Percentiles rank a stretch among this genome's conserved stretches.
phyloP scores from a whole-genome alignment of 2,888 invertebrate genomes.

The Prenolepis imparis region DNA sequence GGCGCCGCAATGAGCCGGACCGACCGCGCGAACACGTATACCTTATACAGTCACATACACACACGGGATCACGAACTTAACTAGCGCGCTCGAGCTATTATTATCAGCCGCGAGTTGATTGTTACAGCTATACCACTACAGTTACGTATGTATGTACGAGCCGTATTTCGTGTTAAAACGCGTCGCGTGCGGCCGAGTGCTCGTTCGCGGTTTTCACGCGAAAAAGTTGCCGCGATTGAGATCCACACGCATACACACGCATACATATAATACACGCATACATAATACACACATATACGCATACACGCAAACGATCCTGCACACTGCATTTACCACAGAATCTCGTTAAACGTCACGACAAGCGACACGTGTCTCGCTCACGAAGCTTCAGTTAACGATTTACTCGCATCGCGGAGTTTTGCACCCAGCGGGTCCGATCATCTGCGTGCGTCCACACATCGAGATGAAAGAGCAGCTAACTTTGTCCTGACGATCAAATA shows the following conservation, averaged over 20 bases:
- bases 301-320: background rate
- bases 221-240: conserved; percentile 43
- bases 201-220: conserved; percentile 38
- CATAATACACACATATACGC: background rate
- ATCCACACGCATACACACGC: background rate
- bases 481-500: conserved; percentile 14
- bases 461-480: conserved; percentile 29
- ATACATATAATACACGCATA: background rate
- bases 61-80: conserved; percentile 9
- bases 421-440: conserved; percentile 15
- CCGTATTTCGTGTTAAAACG: conserved; percentile 37
- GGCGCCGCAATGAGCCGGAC: conserved; percentile 35
- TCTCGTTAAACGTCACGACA: conserved; percentile 39
- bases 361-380: conserved; percentile 36
- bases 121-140: background rate
- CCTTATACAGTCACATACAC: background rate
- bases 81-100: background rate
- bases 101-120: background rate
- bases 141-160: background rate
- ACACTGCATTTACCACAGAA: conserved; percentile 3
- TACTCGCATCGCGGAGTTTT: conserved; percentile 32
- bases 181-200: conserved; percentile 41
- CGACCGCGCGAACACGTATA: conserved; percentile 40
- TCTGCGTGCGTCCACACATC: background rate
- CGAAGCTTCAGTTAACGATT: conserved; percentile 37